Conservation (phyloP, 2,113 vertebrate genomes). For the Procavia capensis region DNA sequence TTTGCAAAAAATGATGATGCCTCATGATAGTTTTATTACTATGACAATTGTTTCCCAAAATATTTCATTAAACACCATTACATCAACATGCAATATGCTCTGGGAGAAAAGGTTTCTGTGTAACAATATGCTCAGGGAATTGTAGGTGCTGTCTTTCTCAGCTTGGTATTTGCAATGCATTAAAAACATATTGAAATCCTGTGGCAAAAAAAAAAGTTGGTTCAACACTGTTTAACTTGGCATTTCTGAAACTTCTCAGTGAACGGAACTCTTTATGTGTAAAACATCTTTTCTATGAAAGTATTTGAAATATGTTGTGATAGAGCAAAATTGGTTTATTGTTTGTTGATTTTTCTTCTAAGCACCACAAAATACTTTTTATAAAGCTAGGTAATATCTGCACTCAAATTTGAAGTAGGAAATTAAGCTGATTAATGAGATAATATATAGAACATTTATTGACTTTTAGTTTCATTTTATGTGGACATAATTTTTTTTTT, state of each 20-base stretch:
- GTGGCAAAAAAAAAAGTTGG: not conserved
- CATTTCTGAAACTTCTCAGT: slow-evolving; percentile 33
- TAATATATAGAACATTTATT: not conserved
- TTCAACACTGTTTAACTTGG: slow-evolving; percentile 27
- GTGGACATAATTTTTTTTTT: not conserved
- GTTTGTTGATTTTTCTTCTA: not conserved
- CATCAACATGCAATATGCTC: not conserved
- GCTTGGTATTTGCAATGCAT: slow-evolving; percentile 46
- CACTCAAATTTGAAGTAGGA: not conserved
- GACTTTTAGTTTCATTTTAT: not conserved
- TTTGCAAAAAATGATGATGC: slow-evolving; percentile 13
- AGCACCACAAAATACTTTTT: not conserved
- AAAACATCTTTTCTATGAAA: not conserved
- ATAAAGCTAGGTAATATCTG: not conserved
- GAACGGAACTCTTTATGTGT: not conserved
- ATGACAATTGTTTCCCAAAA: slow-evolving; percentile 23
- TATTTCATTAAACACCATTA: not conserved
- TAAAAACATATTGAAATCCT: slow-evolving; percentile 52
- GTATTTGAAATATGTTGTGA: not conserved
- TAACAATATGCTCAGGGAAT: not conserved
- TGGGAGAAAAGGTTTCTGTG: not conserved
- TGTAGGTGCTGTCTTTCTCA: not conserved
- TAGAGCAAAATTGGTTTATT: slow-evolving; percentile 1
- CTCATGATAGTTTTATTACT: not conserved
- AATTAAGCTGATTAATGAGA: slow-evolving; percentile 51